phyloP scores from a whole-genome alignment of 2,797 vertebrate species.

The Galago senegalensis region DNA sequence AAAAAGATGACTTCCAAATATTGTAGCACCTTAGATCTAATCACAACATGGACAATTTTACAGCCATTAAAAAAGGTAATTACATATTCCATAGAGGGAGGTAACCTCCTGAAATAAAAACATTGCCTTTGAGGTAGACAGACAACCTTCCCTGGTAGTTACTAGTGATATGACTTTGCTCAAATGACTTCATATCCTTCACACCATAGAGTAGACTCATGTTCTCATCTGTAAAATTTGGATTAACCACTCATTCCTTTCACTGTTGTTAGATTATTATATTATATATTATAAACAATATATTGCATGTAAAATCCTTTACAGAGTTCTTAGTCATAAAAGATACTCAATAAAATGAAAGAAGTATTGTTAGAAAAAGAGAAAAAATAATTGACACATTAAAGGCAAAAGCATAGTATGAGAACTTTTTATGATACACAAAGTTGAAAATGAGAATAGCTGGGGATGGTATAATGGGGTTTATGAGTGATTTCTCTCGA shows the following conservation, averaged over 20 bases:
- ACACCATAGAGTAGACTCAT: neutral
- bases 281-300: neutral
- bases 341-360: neutral
- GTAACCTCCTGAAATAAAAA: neutral
- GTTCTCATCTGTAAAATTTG: neutral
- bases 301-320: neutral
- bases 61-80: constrained; percentile 5
- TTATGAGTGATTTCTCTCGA: neutral
- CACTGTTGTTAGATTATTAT: neutral
- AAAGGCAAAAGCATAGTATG: constrained; percentile 8
- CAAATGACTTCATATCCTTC: neutral
- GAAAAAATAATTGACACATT: neutral
- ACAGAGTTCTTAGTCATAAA: neutral
- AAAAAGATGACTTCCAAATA: neutral
- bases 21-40: neutral
- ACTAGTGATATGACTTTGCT: neutral
- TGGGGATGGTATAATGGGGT: neutral
- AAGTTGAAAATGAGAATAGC: neutral
- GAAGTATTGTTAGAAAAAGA: neutral
- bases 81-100: neutral
- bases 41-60: neutral
- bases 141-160: neutral
- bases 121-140: neutral
- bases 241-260: constrained; percentile 9
- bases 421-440: neutral